Evolutionary conservation across 2,888 invertebrate genomes (phyloP).

Genomic region (Pristionchus arcanus): DNA sequence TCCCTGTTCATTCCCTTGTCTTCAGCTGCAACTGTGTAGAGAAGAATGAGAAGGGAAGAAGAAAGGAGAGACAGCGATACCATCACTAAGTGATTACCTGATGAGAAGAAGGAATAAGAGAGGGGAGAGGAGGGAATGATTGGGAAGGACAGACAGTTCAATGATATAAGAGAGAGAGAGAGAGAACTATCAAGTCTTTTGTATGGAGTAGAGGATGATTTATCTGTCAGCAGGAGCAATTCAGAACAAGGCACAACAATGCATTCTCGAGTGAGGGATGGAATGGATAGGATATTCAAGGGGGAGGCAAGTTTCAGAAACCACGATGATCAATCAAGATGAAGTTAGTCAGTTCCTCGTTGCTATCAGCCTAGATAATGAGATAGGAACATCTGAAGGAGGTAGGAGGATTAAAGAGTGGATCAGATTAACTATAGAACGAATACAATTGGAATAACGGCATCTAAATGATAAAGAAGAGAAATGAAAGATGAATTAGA

Average conservation of each 20-base stretch:
- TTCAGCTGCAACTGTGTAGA: conserved; percentile 13
- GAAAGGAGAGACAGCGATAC: conserved; percentile 30
- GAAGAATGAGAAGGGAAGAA: conserved; percentile 29
- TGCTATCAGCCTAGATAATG: neutral
- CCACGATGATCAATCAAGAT: neutral
- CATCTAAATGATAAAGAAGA: neutral
- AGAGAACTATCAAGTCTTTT: neutral
- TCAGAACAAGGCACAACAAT: conserved; percentile 18
- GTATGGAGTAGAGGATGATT: conserved; percentile 16
- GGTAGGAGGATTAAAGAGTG: neutral
- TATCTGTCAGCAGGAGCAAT: conserved; percentile 11
- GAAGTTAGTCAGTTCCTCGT: neutral
- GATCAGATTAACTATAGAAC: neutral
- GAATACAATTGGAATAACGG: neutral
- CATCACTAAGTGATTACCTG: conserved; percentile 48
- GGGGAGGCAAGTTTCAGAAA: neutral
- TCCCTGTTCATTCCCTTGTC: conserved; percentile 27
- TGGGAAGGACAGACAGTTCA: neutral
- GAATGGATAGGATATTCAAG: neutral
- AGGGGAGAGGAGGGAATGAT: neutral
- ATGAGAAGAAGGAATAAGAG: neutral
- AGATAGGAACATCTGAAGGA: neutral
- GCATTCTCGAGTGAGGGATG: conserved; percentile 7
- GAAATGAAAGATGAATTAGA: neutral
- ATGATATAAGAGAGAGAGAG: neutral